Percentiles rank a stretch among this genome's conserved stretches.
Conservation (phyloP, 2,113 vertebrate species). For the Anolis carolinensis region DNA sequence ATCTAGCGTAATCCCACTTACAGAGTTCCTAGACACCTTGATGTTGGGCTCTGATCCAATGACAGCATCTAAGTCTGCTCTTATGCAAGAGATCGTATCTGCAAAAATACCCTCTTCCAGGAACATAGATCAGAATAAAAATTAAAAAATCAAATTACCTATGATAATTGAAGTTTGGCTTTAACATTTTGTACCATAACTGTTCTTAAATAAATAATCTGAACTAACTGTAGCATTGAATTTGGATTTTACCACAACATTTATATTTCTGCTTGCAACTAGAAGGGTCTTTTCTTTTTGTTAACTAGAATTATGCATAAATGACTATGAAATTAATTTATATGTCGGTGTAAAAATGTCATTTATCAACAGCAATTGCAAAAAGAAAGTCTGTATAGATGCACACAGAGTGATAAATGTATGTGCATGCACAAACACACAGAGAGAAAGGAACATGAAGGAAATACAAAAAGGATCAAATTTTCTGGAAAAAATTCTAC, state of each 20-base stretch:
- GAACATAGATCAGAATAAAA: not conserved
- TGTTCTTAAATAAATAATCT: too few species aligned
- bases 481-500: slow-evolving; percentile 17
- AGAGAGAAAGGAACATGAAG: not conserved
- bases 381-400: not conserved
- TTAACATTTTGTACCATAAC: too few species aligned
- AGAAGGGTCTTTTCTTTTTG: slow-evolving; percentile 11
- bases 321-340: not conserved
- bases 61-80: too few species aligned
- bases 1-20: too few species aligned
- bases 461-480: not conserved
- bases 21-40: too few species aligned
- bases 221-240: not conserved
- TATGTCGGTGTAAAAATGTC: not conserved
- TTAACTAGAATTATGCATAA: not conserved
- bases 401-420: slow-evolving; percentile 10
- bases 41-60: too few species aligned
- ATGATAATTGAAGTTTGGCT: not conserved
- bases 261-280: not conserved
- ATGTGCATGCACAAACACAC: not conserved
- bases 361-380: not conserved
- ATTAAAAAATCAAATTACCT: not conserved
- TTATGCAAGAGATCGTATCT: too few species aligned
- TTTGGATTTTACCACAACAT: too few species aligned
- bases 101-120: not conserved